These are phyloP conservation scores for Hetaerina americana DNA, from an alignment of 1,140 invertebrate species.

Conservation along the genomic window DNA sequence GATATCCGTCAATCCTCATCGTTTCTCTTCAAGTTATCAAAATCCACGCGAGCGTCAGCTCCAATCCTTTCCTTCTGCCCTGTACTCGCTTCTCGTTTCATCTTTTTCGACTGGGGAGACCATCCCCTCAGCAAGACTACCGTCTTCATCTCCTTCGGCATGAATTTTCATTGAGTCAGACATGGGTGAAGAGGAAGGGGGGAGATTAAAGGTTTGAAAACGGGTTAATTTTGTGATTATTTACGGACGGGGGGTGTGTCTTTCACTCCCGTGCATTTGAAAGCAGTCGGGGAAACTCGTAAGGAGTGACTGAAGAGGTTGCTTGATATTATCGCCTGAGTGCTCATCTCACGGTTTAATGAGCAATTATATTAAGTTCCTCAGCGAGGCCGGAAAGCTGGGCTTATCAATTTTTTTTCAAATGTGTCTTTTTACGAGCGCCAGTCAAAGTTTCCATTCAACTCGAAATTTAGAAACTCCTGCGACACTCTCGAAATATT, in stretches of 20 bases:
- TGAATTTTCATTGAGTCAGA: neutral
- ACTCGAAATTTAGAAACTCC: no score
- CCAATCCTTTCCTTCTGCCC: neutral
- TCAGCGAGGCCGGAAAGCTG: neutral
- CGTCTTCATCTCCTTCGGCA: no score
- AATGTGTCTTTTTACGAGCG: no score
- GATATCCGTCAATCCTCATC: neutral
- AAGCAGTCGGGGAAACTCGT: no score
- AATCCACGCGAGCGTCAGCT: neutral
- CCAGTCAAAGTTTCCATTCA: no score
- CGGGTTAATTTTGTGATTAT: neutral
- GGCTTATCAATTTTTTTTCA: no score
- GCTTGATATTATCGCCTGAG: neutral
- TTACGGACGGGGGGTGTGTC: no score
- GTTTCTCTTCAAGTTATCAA: neutral
- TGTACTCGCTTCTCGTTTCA: neutral
- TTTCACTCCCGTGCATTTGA: no score
- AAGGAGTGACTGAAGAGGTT: neutral
- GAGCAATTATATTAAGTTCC: neutral
- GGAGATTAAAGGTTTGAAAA: neutral
- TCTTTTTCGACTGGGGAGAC: neutral
- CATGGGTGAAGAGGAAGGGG: neutral
- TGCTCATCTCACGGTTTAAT: neutral
- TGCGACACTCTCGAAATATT: no score
- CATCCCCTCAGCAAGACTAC: no score